Evolutionary conservation across 2,888 invertebrate genomes (phyloP).

Genomic region (Gnatocerus cornutus): DNA sequence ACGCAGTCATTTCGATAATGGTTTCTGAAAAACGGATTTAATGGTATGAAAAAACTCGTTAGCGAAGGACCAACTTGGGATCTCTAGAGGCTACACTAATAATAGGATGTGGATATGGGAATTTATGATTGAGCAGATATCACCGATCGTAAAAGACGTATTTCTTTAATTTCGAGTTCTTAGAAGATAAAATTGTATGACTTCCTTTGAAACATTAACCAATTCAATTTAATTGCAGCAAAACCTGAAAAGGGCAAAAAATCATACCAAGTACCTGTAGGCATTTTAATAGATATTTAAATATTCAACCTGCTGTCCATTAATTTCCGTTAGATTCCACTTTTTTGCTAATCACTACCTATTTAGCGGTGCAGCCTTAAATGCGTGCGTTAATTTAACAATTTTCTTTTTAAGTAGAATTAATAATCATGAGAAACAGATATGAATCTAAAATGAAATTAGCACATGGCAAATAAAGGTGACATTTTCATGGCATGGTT

Average conservation of each 20-base stretch:
- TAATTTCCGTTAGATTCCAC: no score
- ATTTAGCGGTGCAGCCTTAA: background rate
- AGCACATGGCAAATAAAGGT: background rate
- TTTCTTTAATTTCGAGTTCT: background rate
- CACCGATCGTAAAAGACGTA: slow-evolving; percentile 2
- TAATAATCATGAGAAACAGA: background rate
- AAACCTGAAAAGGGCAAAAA: background rate
- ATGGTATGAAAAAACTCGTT: slow-evolving; percentile 47
- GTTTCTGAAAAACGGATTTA: slow-evolving; percentile 45
- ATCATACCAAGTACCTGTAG: background rate
- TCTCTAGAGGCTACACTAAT: slow-evolving; percentile 19
- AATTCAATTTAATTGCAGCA: no score
- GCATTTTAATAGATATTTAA: background rate
- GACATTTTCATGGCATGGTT: slow-evolving; percentile 8
- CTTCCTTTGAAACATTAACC: no score
- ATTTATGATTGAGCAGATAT: slow-evolving; percentile 1
- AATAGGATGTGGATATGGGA: slow-evolving; percentile 22
- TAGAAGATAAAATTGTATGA: no score
- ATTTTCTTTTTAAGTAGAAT: background rate
- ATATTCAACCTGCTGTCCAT: no score
- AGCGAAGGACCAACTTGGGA: slow-evolving; percentile 27
- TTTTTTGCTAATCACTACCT: no score
- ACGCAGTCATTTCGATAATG: slow-evolving; percentile 55
- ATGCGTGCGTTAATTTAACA: background rate
- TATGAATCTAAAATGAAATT: slow-evolving; percentile 2